Conservation (phyloP, 2,888 invertebrate genomes). For the Carterocephalus palaemon region DNA sequence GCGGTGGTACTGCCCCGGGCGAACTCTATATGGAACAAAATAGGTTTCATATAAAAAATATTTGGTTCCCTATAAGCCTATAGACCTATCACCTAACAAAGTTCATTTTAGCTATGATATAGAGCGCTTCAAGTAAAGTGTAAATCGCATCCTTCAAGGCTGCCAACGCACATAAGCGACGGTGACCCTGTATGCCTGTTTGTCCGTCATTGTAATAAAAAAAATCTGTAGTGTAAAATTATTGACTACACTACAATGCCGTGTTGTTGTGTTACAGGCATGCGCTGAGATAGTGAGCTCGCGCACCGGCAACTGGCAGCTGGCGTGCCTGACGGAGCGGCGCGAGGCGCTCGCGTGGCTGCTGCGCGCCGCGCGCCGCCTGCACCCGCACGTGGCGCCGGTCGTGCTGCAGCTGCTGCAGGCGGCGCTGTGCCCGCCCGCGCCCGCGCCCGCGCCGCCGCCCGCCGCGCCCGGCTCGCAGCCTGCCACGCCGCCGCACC, state of each 20-base stretch:
- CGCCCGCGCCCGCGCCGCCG: conserved; percentile 29
- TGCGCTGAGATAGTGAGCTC: conserved; percentile 95
- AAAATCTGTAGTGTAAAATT: background rate
- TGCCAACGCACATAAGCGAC: too few species aligned
- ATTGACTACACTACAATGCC: too few species aligned
- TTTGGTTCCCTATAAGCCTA: too few species aligned
- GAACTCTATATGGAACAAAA: too few species aligned
- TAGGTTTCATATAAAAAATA: too few species aligned
- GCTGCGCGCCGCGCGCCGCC: conserved; percentile 88
- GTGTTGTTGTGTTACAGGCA: conserved; percentile 64
- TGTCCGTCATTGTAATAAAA: background rate
- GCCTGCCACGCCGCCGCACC: conserved; percentile 25
- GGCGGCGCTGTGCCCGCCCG: conserved; percentile 86
- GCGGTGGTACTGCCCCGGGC: too few species aligned
- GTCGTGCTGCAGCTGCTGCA: conserved; percentile 94
- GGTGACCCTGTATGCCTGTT: too few species aligned
- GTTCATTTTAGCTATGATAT: too few species aligned
- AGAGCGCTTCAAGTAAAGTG: too few species aligned
- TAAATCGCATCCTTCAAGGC: too few species aligned
- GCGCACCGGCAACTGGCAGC: conserved; percentile 97
- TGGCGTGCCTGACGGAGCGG: conserved; percentile 87
- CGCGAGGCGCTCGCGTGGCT: conserved; percentile 88
- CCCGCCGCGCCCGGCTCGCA: conserved; percentile 26
- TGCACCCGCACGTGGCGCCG: conserved; percentile 95
- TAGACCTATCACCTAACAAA: too few species aligned